Base-by-base conservation (phyloP, 1,140 invertebrate species). In the Eciton burchellii region DNA sequence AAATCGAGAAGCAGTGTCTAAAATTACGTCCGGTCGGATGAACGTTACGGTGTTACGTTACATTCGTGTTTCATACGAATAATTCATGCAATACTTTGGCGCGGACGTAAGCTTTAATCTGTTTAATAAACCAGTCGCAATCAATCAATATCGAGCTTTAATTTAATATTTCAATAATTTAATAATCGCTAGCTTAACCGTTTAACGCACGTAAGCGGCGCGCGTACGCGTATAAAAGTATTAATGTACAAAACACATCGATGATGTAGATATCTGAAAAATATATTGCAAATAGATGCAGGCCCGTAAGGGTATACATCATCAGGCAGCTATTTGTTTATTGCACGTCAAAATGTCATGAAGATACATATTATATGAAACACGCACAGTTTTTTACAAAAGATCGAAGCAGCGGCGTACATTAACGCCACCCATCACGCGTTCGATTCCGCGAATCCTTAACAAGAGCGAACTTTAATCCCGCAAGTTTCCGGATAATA, bases 51-150 rank as follows among this genome's bases (percentile, higher is more conserved):
- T 6, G 6, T 35, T 35, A 35, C 35, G 35, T 68, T 68, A 26
- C 8, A 57, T 57, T 79, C 43, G 19, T 68, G n/a, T 70, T 56
- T 56, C 5, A 16, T 57, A 12, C 19, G 1, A 70, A 26, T 52
- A 70, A 72, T n/a, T 72, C 41, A n/a, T 41, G 59, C 8, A 41
- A 24, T 54, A 35, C 2, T 54, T 9, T 35, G 5, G 49, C 41
- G 26, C n/a, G 2, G 6, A 43, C 26, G 16, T 26, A 1, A 60
- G 11, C 14, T 59, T 26, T 45, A 60, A 73, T 52, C 66, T 47
- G 26, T 47, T 70, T 70, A 52, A 60, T 24, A 66, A 47, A 47
- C 21, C 35, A 35, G 35, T 35, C 2, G 35, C 6, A 35, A 35
- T 35, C 35, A 35, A 35, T 35, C 35, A 35, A 35, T 35, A 26